Percentiles rank a stretch among this genome's conserved stretches.
These are phyloP conservation scores for Pundamilia nyererei DNA, from an alignment of 2,113 vertebrate genomes.

Conservation along the genomic window DNA sequence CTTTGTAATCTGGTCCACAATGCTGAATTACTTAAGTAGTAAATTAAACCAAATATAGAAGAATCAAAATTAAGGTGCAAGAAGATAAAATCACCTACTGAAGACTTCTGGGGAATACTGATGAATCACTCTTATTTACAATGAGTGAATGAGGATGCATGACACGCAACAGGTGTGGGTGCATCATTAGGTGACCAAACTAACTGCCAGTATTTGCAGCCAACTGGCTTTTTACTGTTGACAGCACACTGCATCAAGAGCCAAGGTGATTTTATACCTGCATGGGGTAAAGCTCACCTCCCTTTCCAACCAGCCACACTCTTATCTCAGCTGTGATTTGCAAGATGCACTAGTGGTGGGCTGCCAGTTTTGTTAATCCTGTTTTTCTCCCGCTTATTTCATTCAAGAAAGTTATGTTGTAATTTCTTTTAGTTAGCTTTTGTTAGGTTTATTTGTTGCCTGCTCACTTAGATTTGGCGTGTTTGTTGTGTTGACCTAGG, in stretches of 20 bases:
- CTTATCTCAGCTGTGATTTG: background rate
- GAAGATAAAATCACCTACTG: background rate
- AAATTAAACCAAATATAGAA: constrained; percentile 13
- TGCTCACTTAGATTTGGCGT: background rate
- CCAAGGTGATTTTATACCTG: background rate
- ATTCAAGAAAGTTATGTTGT: background rate
- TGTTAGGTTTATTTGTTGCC: background rate
- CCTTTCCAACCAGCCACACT: background rate
- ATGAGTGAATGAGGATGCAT: background rate
- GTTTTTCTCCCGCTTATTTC: background rate
- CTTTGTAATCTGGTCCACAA: constrained; percentile 37
- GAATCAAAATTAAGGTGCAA: background rate
- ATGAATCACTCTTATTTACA: background rate
- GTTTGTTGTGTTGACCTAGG: background rate
- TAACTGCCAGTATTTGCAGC: background rate
- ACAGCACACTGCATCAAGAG: background rate
- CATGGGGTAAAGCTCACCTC: background rate
- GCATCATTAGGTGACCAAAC: background rate
- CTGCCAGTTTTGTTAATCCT: background rate
- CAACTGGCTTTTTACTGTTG: background rate
- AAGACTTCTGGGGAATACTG: background rate
- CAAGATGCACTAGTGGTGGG: background rate
- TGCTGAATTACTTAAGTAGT: constrained; percentile 19
- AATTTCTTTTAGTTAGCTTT: background rate
- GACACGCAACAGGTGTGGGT: background rate